Conservation (phyloP, 2,797 vertebrate species). For the Margarornis squamiger region DNA sequence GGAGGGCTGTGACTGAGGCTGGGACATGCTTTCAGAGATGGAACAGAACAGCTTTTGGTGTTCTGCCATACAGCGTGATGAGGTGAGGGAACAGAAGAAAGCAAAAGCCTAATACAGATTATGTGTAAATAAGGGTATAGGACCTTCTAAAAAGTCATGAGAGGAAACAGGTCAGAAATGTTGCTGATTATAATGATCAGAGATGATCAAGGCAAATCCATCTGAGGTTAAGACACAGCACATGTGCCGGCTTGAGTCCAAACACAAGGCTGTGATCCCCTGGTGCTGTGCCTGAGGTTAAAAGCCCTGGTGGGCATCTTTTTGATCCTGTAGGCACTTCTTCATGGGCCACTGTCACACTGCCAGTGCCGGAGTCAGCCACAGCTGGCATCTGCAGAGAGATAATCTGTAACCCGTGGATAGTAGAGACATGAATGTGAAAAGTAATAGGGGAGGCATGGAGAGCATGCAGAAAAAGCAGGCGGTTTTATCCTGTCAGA, state of each 20-base stretch:
- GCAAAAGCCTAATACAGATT: neutral
- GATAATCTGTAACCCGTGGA: neutral
- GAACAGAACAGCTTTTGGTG: neutral
- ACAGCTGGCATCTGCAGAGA: neutral
- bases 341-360: neutral
- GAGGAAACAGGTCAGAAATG: neutral
- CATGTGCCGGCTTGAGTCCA: neutral
- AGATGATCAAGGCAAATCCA: neutral
- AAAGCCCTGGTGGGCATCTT: neutral
- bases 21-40: neutral
- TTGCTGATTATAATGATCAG: neutral
- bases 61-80: neutral
- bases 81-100: neutral
- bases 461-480: neutral
- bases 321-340: neutral
- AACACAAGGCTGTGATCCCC: neutral
- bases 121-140: neutral
- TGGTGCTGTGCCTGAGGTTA: neutral
- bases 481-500: neutral
- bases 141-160: neutral
- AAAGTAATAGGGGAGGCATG: neutral
- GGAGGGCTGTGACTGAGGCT: neutral
- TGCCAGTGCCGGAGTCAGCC: neutral
- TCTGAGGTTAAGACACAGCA: neutral
- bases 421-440: neutral